Evolutionary conservation across 2,797 vertebrate species (phyloP).

Genomic region (Crocidura indochinensis): DNA sequence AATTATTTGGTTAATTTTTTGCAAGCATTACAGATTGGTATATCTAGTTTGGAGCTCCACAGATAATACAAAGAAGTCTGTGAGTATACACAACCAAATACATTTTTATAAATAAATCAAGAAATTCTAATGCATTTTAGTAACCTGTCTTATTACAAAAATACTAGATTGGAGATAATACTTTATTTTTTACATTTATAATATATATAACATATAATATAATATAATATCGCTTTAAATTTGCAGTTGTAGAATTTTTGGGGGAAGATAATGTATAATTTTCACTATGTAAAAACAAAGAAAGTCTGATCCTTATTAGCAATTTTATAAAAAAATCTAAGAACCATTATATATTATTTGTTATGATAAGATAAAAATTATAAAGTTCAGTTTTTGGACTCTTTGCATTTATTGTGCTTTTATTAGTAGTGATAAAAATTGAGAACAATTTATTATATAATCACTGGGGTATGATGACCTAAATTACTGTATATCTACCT

Average conservation of each 20-base stretch:
- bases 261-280: background rate
- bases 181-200: slow-evolving; percentile 47
- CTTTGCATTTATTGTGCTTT: background rate
- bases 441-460: background rate
- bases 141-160: slow-evolving; percentile 41
- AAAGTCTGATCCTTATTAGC: background rate
- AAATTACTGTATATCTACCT: background rate
- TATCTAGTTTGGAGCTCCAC: too few relatives aligned
- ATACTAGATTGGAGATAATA: slow-evolving; percentile 10
- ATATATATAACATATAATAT: too few relatives aligned
- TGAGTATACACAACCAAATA: too few relatives aligned
- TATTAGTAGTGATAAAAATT: slow-evolving; percentile 14
- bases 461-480: background rate
- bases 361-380: background rate
- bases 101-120: slow-evolving; percentile 8
- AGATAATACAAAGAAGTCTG: too few relatives aligned
- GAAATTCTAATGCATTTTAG: slow-evolving; percentile 24
- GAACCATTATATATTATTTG: background rate
- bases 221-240: slow-evolving; percentile 11
- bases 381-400: background rate
- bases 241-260: background rate
- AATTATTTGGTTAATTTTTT: too few relatives aligned
- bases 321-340: background rate
- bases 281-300: slow-evolving; percentile 29
- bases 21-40: too few relatives aligned